Percentiles rank a stretch among this genome's conserved stretches.
These are phyloP conservation scores for Temnothorax rugatulus DNA, from an alignment of 2,888 invertebrate species.

Conservation along the genomic window DNA sequence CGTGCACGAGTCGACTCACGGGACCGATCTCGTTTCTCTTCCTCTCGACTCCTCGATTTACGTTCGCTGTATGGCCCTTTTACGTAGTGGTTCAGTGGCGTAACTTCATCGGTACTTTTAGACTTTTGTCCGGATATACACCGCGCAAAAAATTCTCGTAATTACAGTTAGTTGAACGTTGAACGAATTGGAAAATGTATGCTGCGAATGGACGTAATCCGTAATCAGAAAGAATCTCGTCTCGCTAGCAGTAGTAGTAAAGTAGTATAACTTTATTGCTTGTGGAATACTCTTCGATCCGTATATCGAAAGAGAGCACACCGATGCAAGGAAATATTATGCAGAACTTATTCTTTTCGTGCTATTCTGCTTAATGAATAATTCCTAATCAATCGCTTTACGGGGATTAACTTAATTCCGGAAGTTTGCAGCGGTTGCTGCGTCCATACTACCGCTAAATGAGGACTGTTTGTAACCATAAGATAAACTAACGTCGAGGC, in stretches of 20 bases:
- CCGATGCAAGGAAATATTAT: not conserved
- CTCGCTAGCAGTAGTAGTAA: not conserved
- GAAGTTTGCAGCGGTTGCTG: not conserved
- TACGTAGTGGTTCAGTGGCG: constrained; percentile 37
- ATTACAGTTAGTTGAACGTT: not conserved
- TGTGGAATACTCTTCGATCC: not conserved
- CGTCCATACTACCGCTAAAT: not conserved
- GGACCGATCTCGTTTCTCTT: constrained; percentile 68
- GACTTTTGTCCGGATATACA: not conserved
- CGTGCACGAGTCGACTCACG: constrained; percentile 68
- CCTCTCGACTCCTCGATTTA: constrained; percentile 49
- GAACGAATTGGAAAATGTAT: not conserved
- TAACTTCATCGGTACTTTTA: constrained; percentile 14
- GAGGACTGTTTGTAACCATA: constrained; percentile 12
- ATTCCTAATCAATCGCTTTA: not conserved
- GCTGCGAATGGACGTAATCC: not conserved
- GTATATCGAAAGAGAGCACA: no score
- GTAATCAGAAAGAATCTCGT: not conserved
- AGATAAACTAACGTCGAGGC: constrained; percentile 16
- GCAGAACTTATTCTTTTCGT: not conserved
- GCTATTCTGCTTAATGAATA: not conserved
- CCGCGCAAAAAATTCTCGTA: not conserved
- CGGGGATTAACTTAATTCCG: constrained; percentile 31
- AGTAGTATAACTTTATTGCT: not conserved
- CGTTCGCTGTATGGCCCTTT: constrained; percentile 35